phyloP scores from a whole-genome alignment of 2,113 vertebrate species.

The Clinocottus analis region DNA sequence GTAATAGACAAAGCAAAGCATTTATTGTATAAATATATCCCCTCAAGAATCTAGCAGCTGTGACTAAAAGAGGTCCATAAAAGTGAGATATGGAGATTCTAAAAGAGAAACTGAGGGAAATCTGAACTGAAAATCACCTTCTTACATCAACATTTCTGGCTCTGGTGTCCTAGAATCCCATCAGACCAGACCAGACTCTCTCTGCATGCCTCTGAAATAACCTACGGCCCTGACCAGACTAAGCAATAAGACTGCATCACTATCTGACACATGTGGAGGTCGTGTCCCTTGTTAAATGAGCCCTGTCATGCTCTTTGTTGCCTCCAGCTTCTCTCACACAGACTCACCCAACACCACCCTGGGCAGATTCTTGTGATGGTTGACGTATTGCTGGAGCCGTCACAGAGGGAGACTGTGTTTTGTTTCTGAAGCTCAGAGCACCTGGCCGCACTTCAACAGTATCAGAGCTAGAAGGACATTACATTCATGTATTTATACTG shows the following conservation, averaged over 20 bases:
- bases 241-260: slow-evolving; percentile 57
- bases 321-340: background rate
- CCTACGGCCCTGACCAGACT: slow-evolving; percentile 41
- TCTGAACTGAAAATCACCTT: slow-evolving; percentile 47
- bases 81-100: background rate
- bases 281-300: slow-evolving; percentile 34
- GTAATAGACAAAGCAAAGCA: background rate
- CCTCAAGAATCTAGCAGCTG: background rate
- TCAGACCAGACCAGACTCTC: slow-evolving; percentile 27
- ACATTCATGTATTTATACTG: background rate
- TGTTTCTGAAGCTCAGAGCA: background rate
- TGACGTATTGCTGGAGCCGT: background rate
- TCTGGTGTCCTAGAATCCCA: slow-evolving; percentile 31
- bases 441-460: background rate
- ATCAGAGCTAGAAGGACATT: background rate
- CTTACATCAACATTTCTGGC: slow-evolving; percentile 55
- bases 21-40: background rate
- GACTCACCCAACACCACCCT: slow-evolving; percentile 28
- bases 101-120: slow-evolving; percentile 12
- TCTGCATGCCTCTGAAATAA: slow-evolving; percentile 47
- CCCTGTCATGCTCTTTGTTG: slow-evolving; percentile 6
- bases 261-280: slow-evolving; percentile 59
- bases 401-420: slow-evolving; percentile 4
- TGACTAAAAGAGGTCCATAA: background rate
- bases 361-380: slow-evolving; percentile 17